phyloP scores from a whole-genome alignment of 2,888 invertebrate species.

The Andrena chrysosceles region DNA sequence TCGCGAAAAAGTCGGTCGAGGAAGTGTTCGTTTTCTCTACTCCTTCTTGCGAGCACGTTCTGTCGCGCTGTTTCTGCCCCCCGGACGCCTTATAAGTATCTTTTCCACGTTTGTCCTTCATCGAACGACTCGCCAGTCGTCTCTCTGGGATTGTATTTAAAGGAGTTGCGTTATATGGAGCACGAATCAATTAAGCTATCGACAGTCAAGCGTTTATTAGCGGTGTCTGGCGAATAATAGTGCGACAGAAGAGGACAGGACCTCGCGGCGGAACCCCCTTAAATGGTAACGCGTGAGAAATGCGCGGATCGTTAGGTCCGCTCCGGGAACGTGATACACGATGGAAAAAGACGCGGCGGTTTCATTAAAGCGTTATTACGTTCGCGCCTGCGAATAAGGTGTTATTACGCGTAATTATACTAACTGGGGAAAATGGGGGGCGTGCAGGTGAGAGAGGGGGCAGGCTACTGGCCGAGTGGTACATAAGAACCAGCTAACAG shows the following conservation, averaged over 20 bases:
- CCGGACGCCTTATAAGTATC: constrained; percentile 21
- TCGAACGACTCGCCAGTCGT: not conserved
- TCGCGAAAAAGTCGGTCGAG: constrained; percentile 51
- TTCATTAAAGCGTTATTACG: constrained; percentile 69
- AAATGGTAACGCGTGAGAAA: constrained; percentile 65
- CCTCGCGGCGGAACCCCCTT: constrained; percentile 27
- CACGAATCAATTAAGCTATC: constrained; percentile 24
- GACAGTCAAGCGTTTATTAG: constrained; percentile 25
- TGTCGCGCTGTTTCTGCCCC: not conserved
- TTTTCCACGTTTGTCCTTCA: not conserved
- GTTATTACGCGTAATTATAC: constrained; percentile 69
- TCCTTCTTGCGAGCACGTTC: constrained; percentile 17
- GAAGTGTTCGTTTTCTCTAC: constrained; percentile 22
- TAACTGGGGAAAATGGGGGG: constrained; percentile 48
- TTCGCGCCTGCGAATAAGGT: constrained; percentile 66
- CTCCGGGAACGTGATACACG: constrained; percentile 26
- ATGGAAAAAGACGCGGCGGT: constrained; percentile 51
- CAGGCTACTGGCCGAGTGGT: constrained; percentile 33
- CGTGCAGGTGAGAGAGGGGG: constrained; percentile 1
- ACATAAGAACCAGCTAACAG: constrained; percentile 33
- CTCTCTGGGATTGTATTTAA: not conserved
- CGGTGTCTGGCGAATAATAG: constrained; percentile 40
- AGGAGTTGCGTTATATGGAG: not conserved
- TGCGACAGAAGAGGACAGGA: constrained; percentile 10
- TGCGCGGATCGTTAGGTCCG: constrained; percentile 55